Evolutionary conservation across 2,113 vertebrate genomes (phyloP).

Genomic region (Dissostichus mawsoni): DNA sequence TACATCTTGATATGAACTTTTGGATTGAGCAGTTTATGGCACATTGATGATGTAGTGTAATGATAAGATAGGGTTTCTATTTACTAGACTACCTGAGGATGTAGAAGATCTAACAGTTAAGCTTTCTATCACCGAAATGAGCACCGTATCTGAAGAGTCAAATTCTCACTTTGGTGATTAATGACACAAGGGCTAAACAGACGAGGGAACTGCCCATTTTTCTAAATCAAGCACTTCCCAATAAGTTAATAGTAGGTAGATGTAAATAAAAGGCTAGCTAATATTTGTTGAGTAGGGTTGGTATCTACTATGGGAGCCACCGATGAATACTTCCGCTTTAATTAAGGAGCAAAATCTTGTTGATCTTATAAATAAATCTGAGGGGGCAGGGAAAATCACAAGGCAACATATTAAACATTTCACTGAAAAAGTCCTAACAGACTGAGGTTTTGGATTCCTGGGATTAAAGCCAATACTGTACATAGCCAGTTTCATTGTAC

Average conservation of each 20-base stretch:
- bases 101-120: slow-evolving; percentile 26
- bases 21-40: slow-evolving; percentile 56
- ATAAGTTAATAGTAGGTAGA: slow-evolving; percentile 83
- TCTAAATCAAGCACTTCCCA: slow-evolving; percentile 78
- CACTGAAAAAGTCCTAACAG: slow-evolving; percentile 7
- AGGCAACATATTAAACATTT: slow-evolving; percentile 24
- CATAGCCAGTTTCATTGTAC: slow-evolving; percentile 30
- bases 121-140: slow-evolving; percentile 25
- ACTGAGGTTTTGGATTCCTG: slow-evolving; percentile 24
- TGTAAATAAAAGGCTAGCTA: slow-evolving; percentile 62
- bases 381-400: slow-evolving; percentile 4
- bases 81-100: slow-evolving; percentile 65
- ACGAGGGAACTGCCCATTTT: slow-evolving; percentile 39
- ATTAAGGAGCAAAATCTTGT: slow-evolving; percentile 22
- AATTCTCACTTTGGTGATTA: slow-evolving; percentile 16
- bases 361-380: slow-evolving; percentile 61
- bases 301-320: slow-evolving; percentile 28
- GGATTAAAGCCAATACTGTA: slow-evolving; percentile 25
- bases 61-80: slow-evolving; percentile 21
- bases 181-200: slow-evolving; percentile 29
- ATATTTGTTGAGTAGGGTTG: slow-evolving; percentile 26
- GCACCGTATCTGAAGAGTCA: slow-evolving; percentile 51
- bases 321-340: not conserved
- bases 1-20: slow-evolving; percentile 89
- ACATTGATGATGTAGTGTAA: slow-evolving; percentile 40